Conservation (phyloP, 2,888 invertebrate genomes). For the Druceiella hillmani region DNA sequence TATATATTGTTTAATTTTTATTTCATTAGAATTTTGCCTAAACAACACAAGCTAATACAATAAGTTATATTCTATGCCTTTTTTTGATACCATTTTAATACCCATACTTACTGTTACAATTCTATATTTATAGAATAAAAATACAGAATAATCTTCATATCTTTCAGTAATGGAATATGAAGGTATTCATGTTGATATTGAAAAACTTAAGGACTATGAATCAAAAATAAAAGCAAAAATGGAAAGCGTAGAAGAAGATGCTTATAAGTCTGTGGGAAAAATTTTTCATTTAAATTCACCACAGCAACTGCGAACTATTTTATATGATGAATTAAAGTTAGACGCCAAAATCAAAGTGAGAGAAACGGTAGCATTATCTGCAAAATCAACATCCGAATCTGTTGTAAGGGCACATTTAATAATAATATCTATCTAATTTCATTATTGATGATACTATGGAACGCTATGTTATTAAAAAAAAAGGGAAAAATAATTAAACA, state of each 20-base stretch:
- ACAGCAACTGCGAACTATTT: slow-evolving; percentile 36
- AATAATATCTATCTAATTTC: too few relatives aligned
- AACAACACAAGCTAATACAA: too few relatives aligned
- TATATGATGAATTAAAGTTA: slow-evolving; percentile 44
- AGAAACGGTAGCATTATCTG: slow-evolving; percentile 35
- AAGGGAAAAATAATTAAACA: too few relatives aligned
- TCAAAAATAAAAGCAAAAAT: slow-evolving; percentile 30
- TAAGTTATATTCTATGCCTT: too few relatives aligned
- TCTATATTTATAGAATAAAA: too few relatives aligned
- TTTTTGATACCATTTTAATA: too few relatives aligned
- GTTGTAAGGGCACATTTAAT: slow-evolving; percentile 30
- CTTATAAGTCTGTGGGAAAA: slow-evolving; percentile 37
- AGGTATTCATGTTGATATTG: slow-evolving; percentile 35
- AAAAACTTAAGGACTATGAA: slow-evolving; percentile 36
- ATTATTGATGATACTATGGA: too few relatives aligned
- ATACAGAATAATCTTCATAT: too few relatives aligned
- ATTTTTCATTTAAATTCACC: slow-evolving; percentile 40
- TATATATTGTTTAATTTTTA: too few relatives aligned
- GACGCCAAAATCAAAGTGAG: slow-evolving; percentile 36
- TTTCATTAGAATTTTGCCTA: too few relatives aligned
- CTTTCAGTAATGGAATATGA: slow-evolving; percentile 38
- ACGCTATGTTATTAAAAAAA: too few relatives aligned
- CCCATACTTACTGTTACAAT: too few relatives aligned
- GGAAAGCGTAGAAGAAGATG: slow-evolving; percentile 33
- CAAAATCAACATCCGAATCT: slow-evolving; percentile 44